Evolutionary conservation across 2,113 vertebrate genomes (phyloP).

Genomic region (Antigone vipio): DNA sequence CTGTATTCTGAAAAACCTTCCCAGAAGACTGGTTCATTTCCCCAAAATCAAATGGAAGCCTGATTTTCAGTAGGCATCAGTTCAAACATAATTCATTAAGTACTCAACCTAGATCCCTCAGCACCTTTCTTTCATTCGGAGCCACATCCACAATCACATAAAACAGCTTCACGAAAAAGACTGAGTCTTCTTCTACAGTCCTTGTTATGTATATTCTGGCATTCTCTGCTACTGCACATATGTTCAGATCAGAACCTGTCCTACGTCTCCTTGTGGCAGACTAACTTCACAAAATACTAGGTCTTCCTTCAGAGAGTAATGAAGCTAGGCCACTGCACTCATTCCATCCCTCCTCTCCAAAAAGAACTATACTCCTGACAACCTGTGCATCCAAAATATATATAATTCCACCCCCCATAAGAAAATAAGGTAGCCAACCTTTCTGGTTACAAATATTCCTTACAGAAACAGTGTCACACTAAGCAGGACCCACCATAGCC

Average conservation of each 20-base stretch:
- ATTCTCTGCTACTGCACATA: not conserved
- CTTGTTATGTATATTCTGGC: not conserved
- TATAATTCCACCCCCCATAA: rapidly evolving
- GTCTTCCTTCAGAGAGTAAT: not conserved
- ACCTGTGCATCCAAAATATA: not conserved
- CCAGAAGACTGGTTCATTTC: not conserved
- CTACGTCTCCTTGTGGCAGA: not conserved
- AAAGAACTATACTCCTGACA: not conserved
- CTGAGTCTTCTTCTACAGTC: not conserved
- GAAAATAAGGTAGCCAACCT: not conserved
- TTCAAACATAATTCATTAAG: not conserved
- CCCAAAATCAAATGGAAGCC: not conserved
- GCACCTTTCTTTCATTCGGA: not conserved
- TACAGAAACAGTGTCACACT: not conserved
- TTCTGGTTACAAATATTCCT: not conserved
- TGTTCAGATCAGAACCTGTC: not conserved
- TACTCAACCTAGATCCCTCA: not conserved
- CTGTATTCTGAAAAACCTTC: not conserved
- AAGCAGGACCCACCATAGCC: not conserved
- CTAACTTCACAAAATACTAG: not conserved
- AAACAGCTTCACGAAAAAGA: not conserved
- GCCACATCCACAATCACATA: not conserved
- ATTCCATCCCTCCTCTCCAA: not conserved
- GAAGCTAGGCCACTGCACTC: not conserved
- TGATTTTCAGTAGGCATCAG: not conserved